phyloP scores from a whole-genome alignment of 2,113 vertebrate genomes.

The Hiodon tergisus region DNA sequence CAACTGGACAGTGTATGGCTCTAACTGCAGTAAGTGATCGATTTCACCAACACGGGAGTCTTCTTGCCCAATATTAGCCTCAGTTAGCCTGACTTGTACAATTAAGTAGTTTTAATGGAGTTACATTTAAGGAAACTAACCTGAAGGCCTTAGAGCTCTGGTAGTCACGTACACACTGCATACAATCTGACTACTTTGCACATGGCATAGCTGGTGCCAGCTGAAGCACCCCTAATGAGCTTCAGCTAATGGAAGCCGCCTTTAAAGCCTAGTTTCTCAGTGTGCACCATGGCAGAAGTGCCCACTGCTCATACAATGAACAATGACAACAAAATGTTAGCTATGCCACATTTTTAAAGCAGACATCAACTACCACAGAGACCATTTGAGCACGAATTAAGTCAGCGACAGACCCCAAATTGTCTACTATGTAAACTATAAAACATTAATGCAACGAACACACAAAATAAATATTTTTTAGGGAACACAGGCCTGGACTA shows the following conservation, averaged over 20 bases:
- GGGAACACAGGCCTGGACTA: no score
- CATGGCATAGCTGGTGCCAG: constrained; percentile 47
- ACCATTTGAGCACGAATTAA: no score
- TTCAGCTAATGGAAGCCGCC: constrained; percentile 41
- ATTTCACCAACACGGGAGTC: no score
- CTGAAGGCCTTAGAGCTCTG: neutral
- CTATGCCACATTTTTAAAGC: constrained; percentile 39
- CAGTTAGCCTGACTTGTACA: no score
- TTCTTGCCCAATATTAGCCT: no score
- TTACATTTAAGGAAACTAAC: neutral
- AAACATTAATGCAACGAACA: no score
- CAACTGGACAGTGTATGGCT: no score
- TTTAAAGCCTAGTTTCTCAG: constrained; percentile 31
- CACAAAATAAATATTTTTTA: no score
- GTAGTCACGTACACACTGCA: constrained; percentile 3
- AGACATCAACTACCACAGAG: no score
- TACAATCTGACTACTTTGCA: constrained; percentile 34
- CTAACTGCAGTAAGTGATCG: no score
- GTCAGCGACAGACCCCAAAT: no score
- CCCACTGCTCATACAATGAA: constrained; percentile 35
- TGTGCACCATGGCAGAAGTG: constrained; percentile 32
- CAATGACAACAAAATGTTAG: constrained; percentile 38
- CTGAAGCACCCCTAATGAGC: constrained; percentile 52
- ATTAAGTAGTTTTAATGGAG: neutral
- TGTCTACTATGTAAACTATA: no score